phyloP scores from a whole-genome alignment of 2,113 vertebrate genomes.

The Natator depressus region DNA sequence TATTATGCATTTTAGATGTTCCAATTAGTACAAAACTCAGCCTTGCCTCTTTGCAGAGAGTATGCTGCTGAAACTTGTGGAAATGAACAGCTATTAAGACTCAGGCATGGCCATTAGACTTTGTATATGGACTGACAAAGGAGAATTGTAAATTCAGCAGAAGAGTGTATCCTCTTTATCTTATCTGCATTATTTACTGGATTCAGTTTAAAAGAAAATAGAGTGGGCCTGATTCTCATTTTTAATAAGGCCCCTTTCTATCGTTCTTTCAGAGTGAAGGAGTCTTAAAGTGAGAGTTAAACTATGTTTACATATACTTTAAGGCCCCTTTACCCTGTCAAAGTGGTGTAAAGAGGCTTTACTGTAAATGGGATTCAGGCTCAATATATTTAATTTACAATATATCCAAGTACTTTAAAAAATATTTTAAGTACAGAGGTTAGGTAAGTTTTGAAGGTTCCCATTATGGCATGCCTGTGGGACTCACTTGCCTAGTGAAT shows the following conservation, averaged over 20 bases:
- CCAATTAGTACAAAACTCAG: neutral
- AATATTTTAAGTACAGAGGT: neutral
- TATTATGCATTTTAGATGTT: neutral
- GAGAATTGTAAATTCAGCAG: neutral
- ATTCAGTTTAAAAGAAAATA: neutral
- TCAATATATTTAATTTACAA: neutral
- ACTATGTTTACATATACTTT: neutral
- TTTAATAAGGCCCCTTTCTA: neutral
- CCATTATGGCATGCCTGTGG: neutral
- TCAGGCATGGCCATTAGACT: neutral
- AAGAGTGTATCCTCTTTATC: neutral
- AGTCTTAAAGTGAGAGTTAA: neutral
- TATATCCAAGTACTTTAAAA: neutral
- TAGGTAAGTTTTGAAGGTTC: neutral
- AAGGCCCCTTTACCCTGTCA: neutral
- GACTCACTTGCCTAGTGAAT: neutral
- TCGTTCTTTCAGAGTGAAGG: neutral
- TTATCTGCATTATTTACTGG: neutral
- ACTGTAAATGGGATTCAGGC: neutral
- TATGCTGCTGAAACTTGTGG: neutral
- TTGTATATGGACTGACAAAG: neutral
- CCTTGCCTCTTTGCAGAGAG: neutral
- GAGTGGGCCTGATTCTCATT: neutral
- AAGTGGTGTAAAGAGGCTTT: neutral
- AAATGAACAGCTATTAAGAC: neutral